Percentiles rank a stretch among this genome's conserved stretches.
phyloP scores from a whole-genome alignment of 1,140 invertebrate species.

The Steinernema feltiae region DNA sequence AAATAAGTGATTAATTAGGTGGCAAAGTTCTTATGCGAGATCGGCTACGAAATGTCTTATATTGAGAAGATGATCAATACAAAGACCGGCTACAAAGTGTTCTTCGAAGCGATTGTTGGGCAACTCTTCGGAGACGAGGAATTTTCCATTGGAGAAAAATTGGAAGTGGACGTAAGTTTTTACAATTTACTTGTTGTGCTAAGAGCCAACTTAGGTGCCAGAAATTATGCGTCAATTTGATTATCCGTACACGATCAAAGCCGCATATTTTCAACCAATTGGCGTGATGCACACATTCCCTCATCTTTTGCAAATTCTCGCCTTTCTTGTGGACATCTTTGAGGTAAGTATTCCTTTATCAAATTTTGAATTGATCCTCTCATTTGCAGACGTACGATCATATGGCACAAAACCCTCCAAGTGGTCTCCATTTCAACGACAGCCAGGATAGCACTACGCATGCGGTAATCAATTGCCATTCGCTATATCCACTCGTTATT shows the following conservation, averaged over 20 bases:
- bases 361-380: not conserved
- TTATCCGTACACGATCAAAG: not conserved
- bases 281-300: conserved; percentile 2
- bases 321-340: not conserved
- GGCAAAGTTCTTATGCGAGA: not conserved
- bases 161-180: not conserved
- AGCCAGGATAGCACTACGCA: conserved; percentile 7
- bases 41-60: not conserved
- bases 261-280: not conserved
- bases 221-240: not conserved
- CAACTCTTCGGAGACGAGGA: not conserved
- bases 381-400: not conserved
- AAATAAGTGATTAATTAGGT: not conserved
- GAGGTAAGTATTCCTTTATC: not conserved
- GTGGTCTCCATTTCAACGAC: not conserved
- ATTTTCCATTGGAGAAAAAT: not conserved
- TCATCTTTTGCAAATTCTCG: not conserved
- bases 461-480: not conserved
- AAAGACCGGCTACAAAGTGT: not conserved
- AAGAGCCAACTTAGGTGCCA: not conserved
- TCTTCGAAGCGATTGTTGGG: not conserved
- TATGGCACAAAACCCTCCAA: not conserved
- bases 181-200: not conserved
- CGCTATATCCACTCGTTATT: not conserved
- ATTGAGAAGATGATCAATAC: not conserved